Percentiles rank a stretch among this genome's conserved stretches.
Conservation (phyloP, 2,113 vertebrate genomes). For the Heterotilapia buettikoferi region DNA sequence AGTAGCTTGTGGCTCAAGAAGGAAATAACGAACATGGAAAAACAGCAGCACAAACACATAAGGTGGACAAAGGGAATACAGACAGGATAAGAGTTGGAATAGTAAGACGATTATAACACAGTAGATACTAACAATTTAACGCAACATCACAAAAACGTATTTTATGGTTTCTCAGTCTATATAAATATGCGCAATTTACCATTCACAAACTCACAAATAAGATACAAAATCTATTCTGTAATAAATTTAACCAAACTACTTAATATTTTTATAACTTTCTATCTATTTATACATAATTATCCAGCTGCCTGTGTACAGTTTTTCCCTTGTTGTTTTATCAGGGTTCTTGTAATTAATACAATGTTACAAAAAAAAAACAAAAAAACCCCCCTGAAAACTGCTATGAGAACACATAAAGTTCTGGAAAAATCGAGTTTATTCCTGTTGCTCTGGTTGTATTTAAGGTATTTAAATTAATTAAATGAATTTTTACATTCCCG, state of each 20-base stretch:
- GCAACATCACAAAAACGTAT: neutral
- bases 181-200: neutral
- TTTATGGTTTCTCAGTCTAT: neutral
- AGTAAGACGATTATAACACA: neutral
- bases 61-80: neutral
- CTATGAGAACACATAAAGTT: neutral
- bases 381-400: fast-evolving
- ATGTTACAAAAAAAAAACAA: neutral
- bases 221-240: neutral
- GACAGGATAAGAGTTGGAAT: neutral
- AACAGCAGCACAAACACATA: neutral
- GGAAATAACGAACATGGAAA: fast-evolving
- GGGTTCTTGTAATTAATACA: neutral
- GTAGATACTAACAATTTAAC: neutral
- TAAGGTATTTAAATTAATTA: neutral
- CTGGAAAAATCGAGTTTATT: neutral
- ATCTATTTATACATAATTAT: neutral
- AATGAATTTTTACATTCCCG: fast-evolving
- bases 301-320: neutral
- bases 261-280: neutral
- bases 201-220: neutral
- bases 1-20: neutral
- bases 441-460: neutral
- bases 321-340: neutral
- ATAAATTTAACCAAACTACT: neutral